Base-by-base conservation (phyloP, 2,113 vertebrate genomes). In the Callipepla squamata region DNA sequence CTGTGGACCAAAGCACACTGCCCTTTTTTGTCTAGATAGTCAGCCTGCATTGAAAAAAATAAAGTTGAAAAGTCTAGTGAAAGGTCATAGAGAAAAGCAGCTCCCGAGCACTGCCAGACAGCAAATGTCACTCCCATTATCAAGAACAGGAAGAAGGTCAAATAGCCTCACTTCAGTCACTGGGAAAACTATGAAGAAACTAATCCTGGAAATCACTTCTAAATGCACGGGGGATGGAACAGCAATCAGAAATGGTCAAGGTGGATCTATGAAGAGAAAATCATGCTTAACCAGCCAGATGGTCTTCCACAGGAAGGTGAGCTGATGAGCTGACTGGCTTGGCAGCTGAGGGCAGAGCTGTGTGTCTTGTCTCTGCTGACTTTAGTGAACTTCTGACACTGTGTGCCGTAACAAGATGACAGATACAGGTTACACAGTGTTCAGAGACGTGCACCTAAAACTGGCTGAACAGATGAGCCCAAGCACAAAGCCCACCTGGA, bases 1-100 rank as follows among this genome's bases (percentile, higher is more conserved):
- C 99, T 99, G 13, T 99, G 99, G 5, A 99, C 98, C 88, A 99
- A 95, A 1, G 99, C 98, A 80, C 99, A 99, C 91, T 99, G 99
- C 36, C 99, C 99, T 47, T 99, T 99, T 97, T 99, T 99, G 97
- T 99, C 99, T 62, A 98, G 94, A 14, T 96, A 98, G 96, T 99
- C 98, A 74, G 98, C 98, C 99, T 99, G 96, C n/a, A 74, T 30
- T 69, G 32, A 47, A 65, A 50, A 42, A 22, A 42, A 30, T 34
- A 45, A 30, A 84, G 32, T 63, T 36, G 30, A 15, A 13, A 25
- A 22, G 21, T 21, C 34, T 38, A 40, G 21, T 8, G 28, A 51
- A 50, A 59, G 15, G 34, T 36, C 17, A 14, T 1, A 11, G 25
- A 28, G 40, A 68, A 44, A 5, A 72, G 63, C 42, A 2, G 4